Evolutionary conservation across 2,113 vertebrate genomes (phyloP), one percentile per base, ranked within the genome.

Genomic region (Enhydra lutris): DNA sequence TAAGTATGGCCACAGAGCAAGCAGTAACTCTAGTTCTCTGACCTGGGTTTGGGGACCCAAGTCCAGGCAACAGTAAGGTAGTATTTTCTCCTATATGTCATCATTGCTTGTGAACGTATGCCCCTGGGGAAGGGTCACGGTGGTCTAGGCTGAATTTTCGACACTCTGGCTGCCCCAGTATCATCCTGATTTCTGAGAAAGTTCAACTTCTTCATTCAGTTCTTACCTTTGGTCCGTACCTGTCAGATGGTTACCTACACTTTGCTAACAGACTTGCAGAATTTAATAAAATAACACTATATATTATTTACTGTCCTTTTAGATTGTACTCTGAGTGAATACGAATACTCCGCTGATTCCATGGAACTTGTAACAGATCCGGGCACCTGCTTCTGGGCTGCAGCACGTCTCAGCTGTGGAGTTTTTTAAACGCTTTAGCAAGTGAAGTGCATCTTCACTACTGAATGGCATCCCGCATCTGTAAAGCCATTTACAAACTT

Each of bases 401-500:
- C 96, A 94, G 89, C 73, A 65, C 52, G 36, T 97, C 95, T 98
- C 98, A 98, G 98, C 98, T 98, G 98, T 71, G 89, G 61, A 23
- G 73, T 55, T 95, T 97, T 89, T 94, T 15, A 97, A 98, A 95
- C 76, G 89, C 78, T 98, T 96, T 95, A 92, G 97, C 97, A 98
- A 98, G n/a, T 31, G 82, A 98, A 69, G 91, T 96, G 89, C 63
- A 97, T 93, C 97, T 98, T 98, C 89, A 86, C 96, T 92, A 89
- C 55, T 98, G 92, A 98, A 98, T 76, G 93, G 65, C 95, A 90
- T 74, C 73, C 96, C 97, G 98, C 98, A 97, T 98, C 98, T 98
- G 97, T 94, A 97, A 98, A 98, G 95, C 97, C 98, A 98, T 98
- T 98, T 98, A 98, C 98, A 98, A 98, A 98, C 97, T 98, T 98